These are phyloP conservation scores for Thaumatotibia leucotreta DNA, from an alignment of 1,140 invertebrate genomes.

Conservation along the genomic window DNA sequence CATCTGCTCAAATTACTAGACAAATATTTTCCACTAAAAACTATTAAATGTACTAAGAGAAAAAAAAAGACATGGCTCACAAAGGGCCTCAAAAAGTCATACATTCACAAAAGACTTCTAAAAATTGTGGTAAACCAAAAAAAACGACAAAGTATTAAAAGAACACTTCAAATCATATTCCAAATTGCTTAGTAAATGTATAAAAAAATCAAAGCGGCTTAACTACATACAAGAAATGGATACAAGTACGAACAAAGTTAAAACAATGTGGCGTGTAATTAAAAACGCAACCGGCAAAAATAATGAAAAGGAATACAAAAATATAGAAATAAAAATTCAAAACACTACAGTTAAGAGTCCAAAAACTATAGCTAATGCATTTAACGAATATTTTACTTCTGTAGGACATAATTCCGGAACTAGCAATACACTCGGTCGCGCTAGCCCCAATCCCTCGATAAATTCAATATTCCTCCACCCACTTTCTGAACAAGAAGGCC, in stretches of 20 bases:
- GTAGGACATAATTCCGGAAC: no score
- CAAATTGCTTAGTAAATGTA: neutral
- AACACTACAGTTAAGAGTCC: neutral
- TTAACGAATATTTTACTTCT: neutral
- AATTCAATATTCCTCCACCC: no score
- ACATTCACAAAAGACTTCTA: neutral
- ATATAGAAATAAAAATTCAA: neutral
- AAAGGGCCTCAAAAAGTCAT: neutral
- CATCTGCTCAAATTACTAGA: neutral
- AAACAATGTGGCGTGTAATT: constrained; percentile 7
- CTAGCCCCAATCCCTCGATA: no score
- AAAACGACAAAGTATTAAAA: neutral
- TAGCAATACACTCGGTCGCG: no score
- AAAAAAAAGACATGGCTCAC: constrained; percentile 2
- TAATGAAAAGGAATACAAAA: neutral
- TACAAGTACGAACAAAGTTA: neutral
- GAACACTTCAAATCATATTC: neutral
- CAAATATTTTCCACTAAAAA: neutral
- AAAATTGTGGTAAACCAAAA: neutral
- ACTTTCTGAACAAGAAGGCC: no score
- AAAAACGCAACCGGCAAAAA: no score
- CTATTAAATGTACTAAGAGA: neutral
- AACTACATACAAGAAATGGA: constrained; percentile 3
- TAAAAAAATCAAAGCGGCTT: neutral
- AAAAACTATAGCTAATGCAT: neutral